Conservation (phyloP, 2,888 invertebrate species). For the Ommatoiulus sabulosus region DNA sequence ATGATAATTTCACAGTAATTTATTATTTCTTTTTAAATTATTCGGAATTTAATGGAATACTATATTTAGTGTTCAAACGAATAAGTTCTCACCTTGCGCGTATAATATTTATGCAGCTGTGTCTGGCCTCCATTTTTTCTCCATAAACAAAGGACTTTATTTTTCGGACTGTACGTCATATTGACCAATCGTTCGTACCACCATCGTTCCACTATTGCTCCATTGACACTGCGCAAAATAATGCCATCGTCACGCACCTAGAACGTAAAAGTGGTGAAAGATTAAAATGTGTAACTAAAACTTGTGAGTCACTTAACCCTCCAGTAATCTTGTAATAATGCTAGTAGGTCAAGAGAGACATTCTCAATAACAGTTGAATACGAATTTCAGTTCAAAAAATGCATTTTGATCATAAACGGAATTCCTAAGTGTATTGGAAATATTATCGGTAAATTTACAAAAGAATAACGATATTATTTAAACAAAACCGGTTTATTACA, state of each 20-base stretch:
- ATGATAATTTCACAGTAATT: no score
- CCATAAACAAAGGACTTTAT: conserved; percentile 97
- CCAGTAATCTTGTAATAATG: no score
- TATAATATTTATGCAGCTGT: conserved; percentile 97
- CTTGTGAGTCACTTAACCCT: no score
- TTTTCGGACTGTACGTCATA: conserved; percentile 99
- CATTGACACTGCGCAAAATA: conserved; percentile 71
- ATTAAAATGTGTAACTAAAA: no score
- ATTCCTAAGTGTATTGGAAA: no score
- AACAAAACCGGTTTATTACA: no score
- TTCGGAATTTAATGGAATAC: conserved; percentile 45
- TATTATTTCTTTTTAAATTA: neutral
- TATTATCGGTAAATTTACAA: no score
- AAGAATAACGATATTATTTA: no score
- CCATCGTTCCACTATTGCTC: conserved; percentile 79
- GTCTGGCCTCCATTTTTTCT: conserved; percentile 93
- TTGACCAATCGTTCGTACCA: conserved; percentile 99
- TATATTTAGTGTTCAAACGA: neutral
- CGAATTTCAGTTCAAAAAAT: no score
- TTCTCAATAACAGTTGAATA: no score
- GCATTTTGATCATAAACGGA: no score
- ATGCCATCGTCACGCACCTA: conserved; percentile 92
- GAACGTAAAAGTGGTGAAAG: neutral
- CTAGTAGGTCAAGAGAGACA: no score
- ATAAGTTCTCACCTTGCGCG: conserved; percentile 84